Conservation (phyloP, 2,888 invertebrate species). For the Brachyptera risi region DNA sequence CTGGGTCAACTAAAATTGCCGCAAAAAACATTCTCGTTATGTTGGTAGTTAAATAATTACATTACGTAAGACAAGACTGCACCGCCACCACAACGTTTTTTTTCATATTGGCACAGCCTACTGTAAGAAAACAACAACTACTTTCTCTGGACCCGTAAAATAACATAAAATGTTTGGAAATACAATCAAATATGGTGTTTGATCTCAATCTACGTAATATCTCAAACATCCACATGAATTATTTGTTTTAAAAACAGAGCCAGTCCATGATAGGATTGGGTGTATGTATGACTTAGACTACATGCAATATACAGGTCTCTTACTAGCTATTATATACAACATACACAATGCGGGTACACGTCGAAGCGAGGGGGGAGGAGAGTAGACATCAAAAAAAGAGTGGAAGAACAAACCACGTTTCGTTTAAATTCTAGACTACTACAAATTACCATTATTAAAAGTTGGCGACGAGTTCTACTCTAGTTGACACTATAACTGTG, state of each 20-base stretch:
- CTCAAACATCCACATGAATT: slow-evolving; percentile 2
- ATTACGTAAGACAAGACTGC: slow-evolving; percentile 3
- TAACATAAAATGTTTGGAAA: slow-evolving; percentile 21
- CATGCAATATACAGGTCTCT: slow-evolving; percentile 12
- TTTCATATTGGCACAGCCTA: slow-evolving; percentile 18
- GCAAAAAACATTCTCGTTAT: neutral
- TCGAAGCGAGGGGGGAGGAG: neutral
- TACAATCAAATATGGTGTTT: neutral
- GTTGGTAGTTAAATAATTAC: too few relatives aligned
- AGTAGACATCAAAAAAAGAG: too few relatives aligned
- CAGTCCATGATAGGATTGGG: slow-evolving; percentile 3
- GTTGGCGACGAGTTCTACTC: too few relatives aligned
- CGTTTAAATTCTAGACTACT: neutral
- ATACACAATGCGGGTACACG: neutral
- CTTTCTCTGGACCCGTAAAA: slow-evolving; percentile 26
- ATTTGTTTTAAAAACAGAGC: neutral
- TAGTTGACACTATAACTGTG: neutral
- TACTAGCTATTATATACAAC: slow-evolving; percentile 17
- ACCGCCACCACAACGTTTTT: slow-evolving; percentile 7
- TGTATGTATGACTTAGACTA: slow-evolving; percentile 19
- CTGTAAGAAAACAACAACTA: slow-evolving; percentile 14
- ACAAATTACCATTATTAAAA: neutral
- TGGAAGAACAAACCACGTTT: slow-evolving; percentile 3
- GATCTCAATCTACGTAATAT: neutral
- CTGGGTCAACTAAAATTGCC: neutral